Evolutionary conservation across 2,888 invertebrate species (phyloP).

Genomic region (Plagiodera versicolora): DNA sequence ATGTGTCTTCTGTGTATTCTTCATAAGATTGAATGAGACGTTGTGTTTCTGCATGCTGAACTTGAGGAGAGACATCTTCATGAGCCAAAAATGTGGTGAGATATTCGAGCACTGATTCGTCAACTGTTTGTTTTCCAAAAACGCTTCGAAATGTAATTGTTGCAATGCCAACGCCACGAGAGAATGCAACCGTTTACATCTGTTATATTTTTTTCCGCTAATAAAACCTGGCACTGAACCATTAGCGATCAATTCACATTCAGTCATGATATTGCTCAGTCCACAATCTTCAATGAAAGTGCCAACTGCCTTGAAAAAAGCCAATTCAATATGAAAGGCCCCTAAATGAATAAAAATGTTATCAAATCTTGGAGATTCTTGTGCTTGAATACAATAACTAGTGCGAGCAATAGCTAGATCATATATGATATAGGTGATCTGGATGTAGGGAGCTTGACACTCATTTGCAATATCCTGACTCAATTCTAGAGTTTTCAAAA

Average conservation of each 20-base stretch:
- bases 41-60: too few relatives aligned
- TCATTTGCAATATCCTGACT: conserved; percentile 36
- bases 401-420: conserved; percentile 41
- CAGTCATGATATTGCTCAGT: conserved; percentile 9
- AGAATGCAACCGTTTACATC: conserved; percentile 16
- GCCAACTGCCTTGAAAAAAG: conserved; percentile 29
- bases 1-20: too few relatives aligned
- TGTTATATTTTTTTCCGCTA: conserved; percentile 28
- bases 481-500: conserved; percentile 38
- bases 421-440: conserved; percentile 40
- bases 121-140: neutral
- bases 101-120: too few relatives aligned
- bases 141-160: neutral
- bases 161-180: conserved; percentile 2
- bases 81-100: neutral
- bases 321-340: conserved; percentile 30
- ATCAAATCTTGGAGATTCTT: conserved; percentile 39
- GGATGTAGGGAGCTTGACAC: conserved; percentile 31
- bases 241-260: neutral
- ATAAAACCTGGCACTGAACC: neutral
- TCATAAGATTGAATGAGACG: too few relatives aligned
- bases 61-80: too few relatives aligned
- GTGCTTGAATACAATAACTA: too few relatives aligned
- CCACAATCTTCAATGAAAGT: conserved; percentile 29
- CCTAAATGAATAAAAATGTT: conserved; percentile 45